Conservation (phyloP, 2,113 vertebrate species). For the Rousettus leschenaultii region DNA sequence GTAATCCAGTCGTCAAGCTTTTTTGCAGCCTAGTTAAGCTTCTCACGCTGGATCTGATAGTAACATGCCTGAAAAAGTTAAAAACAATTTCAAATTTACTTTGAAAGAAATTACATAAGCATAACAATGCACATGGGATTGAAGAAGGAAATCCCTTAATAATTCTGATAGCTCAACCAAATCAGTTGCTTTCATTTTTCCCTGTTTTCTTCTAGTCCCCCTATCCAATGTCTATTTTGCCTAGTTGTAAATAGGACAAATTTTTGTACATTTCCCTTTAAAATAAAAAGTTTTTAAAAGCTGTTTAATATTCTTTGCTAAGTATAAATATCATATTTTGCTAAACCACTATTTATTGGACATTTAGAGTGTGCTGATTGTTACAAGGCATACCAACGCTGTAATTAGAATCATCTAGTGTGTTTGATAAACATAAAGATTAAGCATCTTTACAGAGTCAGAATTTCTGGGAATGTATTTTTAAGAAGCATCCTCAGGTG, state of each 20-base stretch:
- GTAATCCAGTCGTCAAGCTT: slow-evolving; percentile 61
- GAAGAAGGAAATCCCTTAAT: background rate
- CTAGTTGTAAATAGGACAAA: background rate
- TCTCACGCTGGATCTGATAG: slow-evolving; percentile 99
- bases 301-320: background rate
- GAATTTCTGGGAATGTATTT: background rate
- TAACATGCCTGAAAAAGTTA: slow-evolving; percentile 91
- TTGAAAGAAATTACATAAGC: slow-evolving; percentile 26
- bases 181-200: background rate
- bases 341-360: background rate
- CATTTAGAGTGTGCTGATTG: background rate
- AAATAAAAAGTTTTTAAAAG: background rate
- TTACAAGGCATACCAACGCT: background rate
- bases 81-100: slow-evolving; percentile 50
- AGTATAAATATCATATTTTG: background rate
- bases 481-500: background rate
- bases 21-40: slow-evolving; percentile 87
- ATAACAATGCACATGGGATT: background rate
- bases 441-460: background rate
- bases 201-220: background rate
- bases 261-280: background rate
- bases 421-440: background rate
- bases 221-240: background rate
- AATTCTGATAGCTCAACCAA: background rate
- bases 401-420: background rate